phyloP scores from a whole-genome alignment of 2,888 invertebrate genomes.

The Lepetodrilus schrolli region DNA sequence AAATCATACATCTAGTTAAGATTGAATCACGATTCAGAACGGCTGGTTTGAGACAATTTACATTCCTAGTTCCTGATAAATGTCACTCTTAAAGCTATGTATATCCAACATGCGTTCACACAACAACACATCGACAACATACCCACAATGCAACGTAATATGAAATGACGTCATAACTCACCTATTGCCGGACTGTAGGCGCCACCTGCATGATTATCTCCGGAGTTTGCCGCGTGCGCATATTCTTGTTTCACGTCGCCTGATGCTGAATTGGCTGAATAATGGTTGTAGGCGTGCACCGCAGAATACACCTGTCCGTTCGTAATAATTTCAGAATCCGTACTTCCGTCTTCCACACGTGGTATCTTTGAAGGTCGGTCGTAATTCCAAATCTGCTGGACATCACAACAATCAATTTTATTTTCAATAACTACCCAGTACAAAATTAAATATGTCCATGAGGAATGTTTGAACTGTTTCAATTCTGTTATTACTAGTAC shows the following conservation, averaged over 20 bases:
- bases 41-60: too few relatives aligned
- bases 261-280: constrained; percentile 18
- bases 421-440: too few relatives aligned
- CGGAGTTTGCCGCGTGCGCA: constrained; percentile 22
- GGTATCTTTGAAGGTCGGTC: constrained; percentile 35
- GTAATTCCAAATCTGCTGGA: constrained; percentile 32
- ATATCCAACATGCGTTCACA: not conserved
- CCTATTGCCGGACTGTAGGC: constrained; percentile 39
- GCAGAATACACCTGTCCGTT: constrained; percentile 38
- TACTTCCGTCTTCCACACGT: constrained; percentile 23
- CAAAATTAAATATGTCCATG: too few relatives aligned
- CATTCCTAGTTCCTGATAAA: too few relatives aligned
- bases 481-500: too few relatives aligned
- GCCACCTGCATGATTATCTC: constrained; percentile 36
- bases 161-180: constrained; percentile 16
- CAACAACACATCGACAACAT: not conserved
- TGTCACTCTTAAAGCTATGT: too few relatives aligned
- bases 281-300: constrained; percentile 31
- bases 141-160: too few relatives aligned
- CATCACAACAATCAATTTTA: not conserved
- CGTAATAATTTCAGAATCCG: constrained; percentile 31
- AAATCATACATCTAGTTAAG: too few relatives aligned
- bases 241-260: constrained; percentile 37
- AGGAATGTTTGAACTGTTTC: too few relatives aligned
- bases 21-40: too few relatives aligned